Percentiles rank a stretch among this genome's conserved stretches.
These are phyloP conservation scores for Diglossa brunneiventris DNA, from an alignment of 2,113 vertebrate genomes.

Conservation along the genomic window DNA sequence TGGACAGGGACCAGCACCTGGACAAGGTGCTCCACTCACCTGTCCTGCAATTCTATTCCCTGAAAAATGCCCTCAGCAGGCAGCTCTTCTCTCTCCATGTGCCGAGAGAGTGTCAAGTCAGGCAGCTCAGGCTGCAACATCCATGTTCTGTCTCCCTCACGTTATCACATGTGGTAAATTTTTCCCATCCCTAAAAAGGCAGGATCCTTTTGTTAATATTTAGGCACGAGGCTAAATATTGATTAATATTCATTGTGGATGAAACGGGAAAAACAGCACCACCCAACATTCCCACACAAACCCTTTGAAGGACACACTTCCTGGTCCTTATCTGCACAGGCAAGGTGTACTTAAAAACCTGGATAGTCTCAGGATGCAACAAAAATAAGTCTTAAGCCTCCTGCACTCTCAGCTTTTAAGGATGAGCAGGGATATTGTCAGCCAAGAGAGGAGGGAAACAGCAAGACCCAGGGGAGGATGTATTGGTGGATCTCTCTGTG, in stretches of 20 bases:
- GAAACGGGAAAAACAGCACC: background rate
- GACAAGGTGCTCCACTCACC: background rate
- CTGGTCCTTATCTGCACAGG: background rate
- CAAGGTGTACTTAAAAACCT: background rate
- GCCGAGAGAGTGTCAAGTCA: background rate
- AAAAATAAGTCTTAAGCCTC: background rate
- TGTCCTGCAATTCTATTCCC: background rate
- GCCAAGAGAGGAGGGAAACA: background rate
- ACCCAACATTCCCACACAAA: fast-evolving
- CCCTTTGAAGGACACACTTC: background rate
- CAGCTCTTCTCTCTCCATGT: background rate
- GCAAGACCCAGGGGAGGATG: background rate
- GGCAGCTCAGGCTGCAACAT: background rate
- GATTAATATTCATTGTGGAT: too few species aligned
- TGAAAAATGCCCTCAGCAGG: background rate
- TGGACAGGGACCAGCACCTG: background rate
- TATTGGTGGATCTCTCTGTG: background rate
- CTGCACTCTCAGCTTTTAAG: background rate
- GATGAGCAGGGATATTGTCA: background rate
- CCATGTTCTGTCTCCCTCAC: background rate
- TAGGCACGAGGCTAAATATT: fast-evolving
- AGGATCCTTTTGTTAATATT: background rate
- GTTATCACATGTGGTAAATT: fast-evolving
- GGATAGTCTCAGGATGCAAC: background rate
- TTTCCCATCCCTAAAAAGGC: background rate